Percentiles rank a stretch among this genome's conserved stretches.
phyloP scores from a whole-genome alignment of 2,888 invertebrate species.

The Euzophera pinguis region DNA sequence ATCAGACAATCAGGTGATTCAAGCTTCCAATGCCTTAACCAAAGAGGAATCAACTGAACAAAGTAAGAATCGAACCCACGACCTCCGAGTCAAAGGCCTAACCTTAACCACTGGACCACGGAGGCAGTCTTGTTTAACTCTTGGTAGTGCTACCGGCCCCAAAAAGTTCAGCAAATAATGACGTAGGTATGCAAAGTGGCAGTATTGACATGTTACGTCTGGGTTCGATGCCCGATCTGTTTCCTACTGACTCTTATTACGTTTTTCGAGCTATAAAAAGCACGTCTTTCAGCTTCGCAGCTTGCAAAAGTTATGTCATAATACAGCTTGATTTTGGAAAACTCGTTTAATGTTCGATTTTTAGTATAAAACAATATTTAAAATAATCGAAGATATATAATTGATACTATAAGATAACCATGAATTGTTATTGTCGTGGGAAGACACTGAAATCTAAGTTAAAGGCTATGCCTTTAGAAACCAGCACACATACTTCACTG shows the following conservation, averaged over 20 bases:
- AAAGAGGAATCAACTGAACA: too few relatives aligned
- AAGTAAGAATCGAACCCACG: too few relatives aligned
- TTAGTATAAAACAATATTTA: too few relatives aligned
- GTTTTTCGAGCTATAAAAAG: conserved; percentile 44
- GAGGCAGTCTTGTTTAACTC: conserved; percentile 21
- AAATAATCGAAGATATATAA: background rate
- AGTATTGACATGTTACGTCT: conserved; percentile 65
- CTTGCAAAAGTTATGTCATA: conserved; percentile 20
- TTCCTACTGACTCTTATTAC: conserved; percentile 56
- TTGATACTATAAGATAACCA: too few relatives aligned
- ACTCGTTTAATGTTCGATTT: too few relatives aligned
- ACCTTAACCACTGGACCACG: background rate
- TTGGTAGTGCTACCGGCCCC: conserved; percentile 24
- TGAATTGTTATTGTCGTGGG: too few relatives aligned
- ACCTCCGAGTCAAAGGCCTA: too few relatives aligned
- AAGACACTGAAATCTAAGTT: too few relatives aligned
- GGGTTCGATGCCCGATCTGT: conserved; percentile 61
- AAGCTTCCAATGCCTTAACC: too few relatives aligned
- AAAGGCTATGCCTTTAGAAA: too few relatives aligned
- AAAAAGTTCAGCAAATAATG: conserved; percentile 54
- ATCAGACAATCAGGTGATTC: too few relatives aligned
- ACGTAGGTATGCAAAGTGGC: conserved; percentile 69
- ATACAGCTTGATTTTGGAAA: background rate
- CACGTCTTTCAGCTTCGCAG: conserved; percentile 30
- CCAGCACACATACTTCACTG: too few relatives aligned